Base-by-base conservation (phyloP, 37 sponge, comb jelly and placozoan genomes). In the Mnemiopsis leidyi region DNA sequence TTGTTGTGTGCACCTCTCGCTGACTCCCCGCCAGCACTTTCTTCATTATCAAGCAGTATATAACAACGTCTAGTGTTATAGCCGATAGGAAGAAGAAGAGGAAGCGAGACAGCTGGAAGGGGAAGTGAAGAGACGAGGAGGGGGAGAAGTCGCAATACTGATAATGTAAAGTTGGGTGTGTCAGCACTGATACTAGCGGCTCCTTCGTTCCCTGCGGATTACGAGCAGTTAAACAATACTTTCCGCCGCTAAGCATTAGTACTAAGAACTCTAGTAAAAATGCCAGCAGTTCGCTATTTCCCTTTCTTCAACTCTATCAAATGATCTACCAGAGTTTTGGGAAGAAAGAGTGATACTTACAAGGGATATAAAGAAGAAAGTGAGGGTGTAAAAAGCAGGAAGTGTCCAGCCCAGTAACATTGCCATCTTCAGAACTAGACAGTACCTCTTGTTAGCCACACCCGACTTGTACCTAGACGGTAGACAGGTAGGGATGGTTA, bases 101-200 rank as follows among this genome's bases (percentile, higher is more conserved):
- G 79, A 77, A 77, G 79, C 79, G 79, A 36, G 79, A 77, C 7
- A 77, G 35, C 1, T 32, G 79, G 79, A 77, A 77, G 36, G 79
- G 36, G 79, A 16, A 18, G 79, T 77, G 34, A 20, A 77, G 79
- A 16, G 79, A 18, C 36, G 79, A 77, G 79, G 33, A 28, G 35
- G 79, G 79, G 79, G 26, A 34, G 35, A 77, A 77, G 79, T 77
- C 79, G 79, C 79, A 77, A 36, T 77, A 77, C 36, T 77, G 79
- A 36, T 77, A 77, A 0, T 26, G 79, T 33, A 77, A 36, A 32
- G 79, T 32, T 5, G 79, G 79, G 79, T 77, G 79, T 33, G 79
- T 26, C 36, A 77, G 34, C 36, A 20, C 18, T 33, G 79, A 26
- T 32, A 77, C 79, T 77, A 31, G 36, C 36, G 35, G 79, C 3